Conservation (phyloP, 2,888 invertebrate genomes). For the Theretra japonica region DNA sequence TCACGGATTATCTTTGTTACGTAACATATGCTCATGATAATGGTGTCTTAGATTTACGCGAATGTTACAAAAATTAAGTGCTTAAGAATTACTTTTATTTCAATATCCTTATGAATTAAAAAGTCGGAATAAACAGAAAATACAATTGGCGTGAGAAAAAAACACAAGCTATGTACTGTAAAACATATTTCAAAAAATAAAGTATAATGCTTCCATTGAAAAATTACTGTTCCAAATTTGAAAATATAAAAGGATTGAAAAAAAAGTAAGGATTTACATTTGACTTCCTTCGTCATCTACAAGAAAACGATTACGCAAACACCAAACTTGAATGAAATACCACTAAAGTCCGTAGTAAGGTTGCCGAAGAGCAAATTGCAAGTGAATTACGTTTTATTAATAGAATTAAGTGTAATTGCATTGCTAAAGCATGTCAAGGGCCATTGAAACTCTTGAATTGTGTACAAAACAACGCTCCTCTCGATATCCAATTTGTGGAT, state of each 20-base stretch:
- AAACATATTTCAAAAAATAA: no score
- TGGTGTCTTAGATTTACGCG: no score
- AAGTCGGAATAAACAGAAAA: no score
- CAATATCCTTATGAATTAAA: no score
- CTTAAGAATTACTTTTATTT: no score
- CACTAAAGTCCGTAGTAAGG: neutral
- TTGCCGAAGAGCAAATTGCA: conserved; percentile 3
- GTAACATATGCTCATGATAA: no score
- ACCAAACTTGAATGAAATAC: neutral
- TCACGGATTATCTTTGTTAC: no score
- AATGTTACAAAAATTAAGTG: no score
- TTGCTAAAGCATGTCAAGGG: conserved; percentile 19
- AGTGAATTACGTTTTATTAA: conserved; percentile 19
- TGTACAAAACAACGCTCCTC: neutral
- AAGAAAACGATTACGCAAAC: neutral
- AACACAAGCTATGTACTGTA: no score
- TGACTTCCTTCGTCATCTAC: neutral
- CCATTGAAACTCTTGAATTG: conserved; percentile 21
- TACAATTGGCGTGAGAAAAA: no score
- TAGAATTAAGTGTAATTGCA: conserved; percentile 24
- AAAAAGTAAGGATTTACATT: neutral
- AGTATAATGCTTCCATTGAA: no score
- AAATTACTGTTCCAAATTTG: neutral
- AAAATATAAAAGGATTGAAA: neutral
- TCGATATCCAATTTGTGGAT: neutral